Base-by-base conservation (phyloP, 37 sponge, comb jelly and placozoan species). In the Lycopodina hypogea region DNA sequence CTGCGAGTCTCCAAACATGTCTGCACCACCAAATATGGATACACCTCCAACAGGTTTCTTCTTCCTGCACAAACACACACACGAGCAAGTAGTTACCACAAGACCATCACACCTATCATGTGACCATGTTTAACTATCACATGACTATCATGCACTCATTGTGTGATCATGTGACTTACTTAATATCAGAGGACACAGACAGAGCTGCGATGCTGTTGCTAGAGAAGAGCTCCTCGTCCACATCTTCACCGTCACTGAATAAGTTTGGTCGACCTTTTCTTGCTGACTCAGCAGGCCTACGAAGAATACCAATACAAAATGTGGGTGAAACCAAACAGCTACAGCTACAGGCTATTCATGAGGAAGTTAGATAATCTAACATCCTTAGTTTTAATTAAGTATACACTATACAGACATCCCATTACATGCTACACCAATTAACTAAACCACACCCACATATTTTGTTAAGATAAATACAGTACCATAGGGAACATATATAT, bases 11-110 rank as follows among this genome's bases (percentile, higher is more conserved):
- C 84, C 84, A 60, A 84, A 76, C 22, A 71, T 42, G 53, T 84
- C 84, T 19, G 42, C 78, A 33, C 91, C 91, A 12, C 94, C 94
- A 90, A 93, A 93, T 56, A 93, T 18, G 21, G 94, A 53, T 51
- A 93, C 94, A 51, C 65, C 94, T 29, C 94, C 94, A 35, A 51
- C 90, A 50, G 91, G 94, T 65, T 89, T 89, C 68, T 90, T 93
- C 84, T 76, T 86, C 55, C 80, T 84, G 50, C 9, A 55, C n/a
- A 24, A 34, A 56, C 80, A n/a, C 41, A 42, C 9, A 51, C 79
- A 67, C 38, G 63, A 57, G 8, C 56, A 75, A 1, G 74, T 74
- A 74, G 19, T 24, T 18, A 11, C 19, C 28, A n/a, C n/a, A n/a
- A n/a, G n/a, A n/a, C n/a, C n/a, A n/a, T n/a, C 61, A 60, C 12